These are phyloP conservation scores for Pherbina coryleti DNA, from an alignment of 2,888 invertebrate genomes.

Conservation along the genomic window DNA sequence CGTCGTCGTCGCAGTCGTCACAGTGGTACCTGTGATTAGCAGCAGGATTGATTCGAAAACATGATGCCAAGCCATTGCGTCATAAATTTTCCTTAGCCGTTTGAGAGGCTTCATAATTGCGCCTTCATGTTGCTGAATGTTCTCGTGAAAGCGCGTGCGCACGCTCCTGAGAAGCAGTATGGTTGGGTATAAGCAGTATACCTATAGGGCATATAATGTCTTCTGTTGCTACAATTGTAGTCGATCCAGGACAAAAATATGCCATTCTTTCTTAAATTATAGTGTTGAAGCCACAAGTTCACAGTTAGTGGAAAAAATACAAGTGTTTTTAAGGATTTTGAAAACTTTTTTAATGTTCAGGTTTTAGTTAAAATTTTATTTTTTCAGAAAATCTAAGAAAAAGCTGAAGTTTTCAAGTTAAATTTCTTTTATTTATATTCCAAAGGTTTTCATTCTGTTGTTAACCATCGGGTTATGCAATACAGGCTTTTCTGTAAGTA, in stretches of 20 bases:
- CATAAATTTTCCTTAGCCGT: slow-evolving; percentile 32
- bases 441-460: too few relatives aligned
- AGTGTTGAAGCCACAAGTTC: neutral
- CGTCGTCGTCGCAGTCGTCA: neutral
- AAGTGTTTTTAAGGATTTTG: too few relatives aligned
- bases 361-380: too few relatives aligned
- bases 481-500: too few relatives aligned
- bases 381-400: too few relatives aligned
- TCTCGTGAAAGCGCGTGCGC: slow-evolving; percentile 1
- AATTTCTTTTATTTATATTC: too few relatives aligned
- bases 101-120: slow-evolving; percentile 18
- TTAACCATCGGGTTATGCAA: too few relatives aligned
- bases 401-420: too few relatives aligned
- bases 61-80: slow-evolving; percentile 25
- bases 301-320: neutral
- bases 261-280: neutral
- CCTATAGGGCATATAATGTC: neutral
- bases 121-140: neutral
- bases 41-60: neutral
- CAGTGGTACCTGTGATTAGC: slow-evolving; percentile 1
- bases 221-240: neutral
- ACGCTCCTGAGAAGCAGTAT: neutral
- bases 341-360: too few relatives aligned
- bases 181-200: too few relatives aligned
- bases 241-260: neutral